Conservation (phyloP, 2,888 invertebrate species). For the Tetranychus piercei region DNA sequence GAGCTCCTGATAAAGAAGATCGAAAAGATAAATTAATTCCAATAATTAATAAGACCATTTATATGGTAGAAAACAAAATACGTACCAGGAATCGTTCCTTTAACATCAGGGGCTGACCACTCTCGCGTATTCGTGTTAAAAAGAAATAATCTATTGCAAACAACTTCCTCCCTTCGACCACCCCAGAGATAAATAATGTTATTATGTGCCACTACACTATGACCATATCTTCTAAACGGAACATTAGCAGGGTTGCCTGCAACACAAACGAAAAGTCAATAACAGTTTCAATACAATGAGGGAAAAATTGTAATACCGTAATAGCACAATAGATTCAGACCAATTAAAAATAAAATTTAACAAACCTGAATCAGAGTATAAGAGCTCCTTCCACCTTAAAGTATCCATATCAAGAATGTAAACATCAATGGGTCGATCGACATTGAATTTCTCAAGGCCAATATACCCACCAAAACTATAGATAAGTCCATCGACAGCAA, state of each 20-base stretch:
- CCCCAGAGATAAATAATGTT: slow-evolving; percentile 71
- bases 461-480: slow-evolving; percentile 84
- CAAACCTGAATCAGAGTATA: neutral
- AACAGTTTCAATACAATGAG: neutral
- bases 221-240: slow-evolving; percentile 74
- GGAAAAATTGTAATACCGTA: neutral
- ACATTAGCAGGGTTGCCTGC: neutral
- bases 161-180: neutral
- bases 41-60: neutral
- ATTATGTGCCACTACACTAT: slow-evolving; percentile 63
- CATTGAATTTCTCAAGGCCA: slow-evolving; percentile 57
- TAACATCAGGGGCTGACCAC: neutral
- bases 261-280: neutral
- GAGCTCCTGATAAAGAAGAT: slow-evolving; percentile 35
- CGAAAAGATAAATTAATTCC: slow-evolving; percentile 1
- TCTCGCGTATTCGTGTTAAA: neutral
- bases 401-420: slow-evolving; percentile 60
- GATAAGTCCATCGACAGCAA: slow-evolving; percentile 50
- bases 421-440: slow-evolving; percentile 57
- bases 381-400: slow-evolving; percentile 24
- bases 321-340: neutral
- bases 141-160: neutral
- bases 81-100: neutral
- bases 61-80: neutral
- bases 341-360: too few species aligned